These are phyloP conservation scores for Teleogryllus occipitalis DNA, from an alignment of 1,140 invertebrate genomes.

Conservation along the genomic window DNA sequence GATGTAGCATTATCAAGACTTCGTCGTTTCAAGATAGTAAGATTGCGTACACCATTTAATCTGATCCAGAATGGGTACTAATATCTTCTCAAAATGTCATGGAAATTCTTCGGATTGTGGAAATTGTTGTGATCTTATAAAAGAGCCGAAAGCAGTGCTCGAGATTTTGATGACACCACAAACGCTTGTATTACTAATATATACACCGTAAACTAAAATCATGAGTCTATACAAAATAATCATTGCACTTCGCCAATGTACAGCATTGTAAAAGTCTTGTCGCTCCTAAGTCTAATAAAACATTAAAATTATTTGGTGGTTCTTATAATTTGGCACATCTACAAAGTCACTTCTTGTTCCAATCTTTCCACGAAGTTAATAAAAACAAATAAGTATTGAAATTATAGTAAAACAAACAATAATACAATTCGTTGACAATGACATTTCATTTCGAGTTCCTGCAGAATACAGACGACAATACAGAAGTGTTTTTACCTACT, in stretches of 20 bases:
- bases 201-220: not conserved
- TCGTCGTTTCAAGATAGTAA: too few relatives aligned
- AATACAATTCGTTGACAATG: not conserved
- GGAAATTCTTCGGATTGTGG: not conserved
- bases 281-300: not conserved
- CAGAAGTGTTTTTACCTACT: too few relatives aligned
- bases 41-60: too few relatives aligned
- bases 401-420: not conserved
- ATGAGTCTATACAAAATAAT: not conserved
- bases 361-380: not conserved
- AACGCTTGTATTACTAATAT: not conserved
- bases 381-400: not conserved
- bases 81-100: not conserved
- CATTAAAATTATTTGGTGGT: not conserved
- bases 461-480: too few relatives aligned
- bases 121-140: not conserved
- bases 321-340: too few relatives aligned
- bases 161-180: not conserved
- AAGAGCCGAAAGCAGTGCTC: not conserved
- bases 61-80: too few relatives aligned
- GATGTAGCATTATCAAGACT: too few relatives aligned
- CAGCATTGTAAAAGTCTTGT: not conserved
- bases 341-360: too few relatives aligned
- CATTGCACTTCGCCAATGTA: not conserved
- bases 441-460: too few relatives aligned